Conservation (phyloP, 2,888 invertebrate species). For the Barypeithes pellucidus region DNA sequence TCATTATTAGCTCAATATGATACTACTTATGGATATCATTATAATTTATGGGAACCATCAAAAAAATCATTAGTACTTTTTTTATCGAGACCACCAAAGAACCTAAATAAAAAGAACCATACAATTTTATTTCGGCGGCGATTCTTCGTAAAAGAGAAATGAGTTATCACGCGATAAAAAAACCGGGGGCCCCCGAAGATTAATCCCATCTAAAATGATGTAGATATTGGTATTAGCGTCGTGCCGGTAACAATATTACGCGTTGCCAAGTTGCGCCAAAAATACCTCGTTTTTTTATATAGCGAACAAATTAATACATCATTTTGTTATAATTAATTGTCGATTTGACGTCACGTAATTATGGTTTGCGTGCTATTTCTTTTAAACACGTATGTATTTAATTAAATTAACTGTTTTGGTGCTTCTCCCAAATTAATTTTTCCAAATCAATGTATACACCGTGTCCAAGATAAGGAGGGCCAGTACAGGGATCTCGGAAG, state of each 20-base stretch:
- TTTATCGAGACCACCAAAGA: slow-evolving; percentile 20
- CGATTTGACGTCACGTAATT: too few relatives aligned
- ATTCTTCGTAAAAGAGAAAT: slow-evolving; percentile 4
- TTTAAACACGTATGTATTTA: too few relatives aligned
- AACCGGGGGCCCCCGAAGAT: not conserved
- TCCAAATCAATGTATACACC: too few relatives aligned
- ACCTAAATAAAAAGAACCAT: slow-evolving; percentile 13
- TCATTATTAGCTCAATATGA: not conserved
- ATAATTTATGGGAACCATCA: slow-evolving; percentile 20
- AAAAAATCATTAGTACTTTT: not conserved
- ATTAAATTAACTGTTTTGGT: too few relatives aligned
- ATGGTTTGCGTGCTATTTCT: too few relatives aligned
- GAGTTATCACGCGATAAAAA: slow-evolving; percentile 27
- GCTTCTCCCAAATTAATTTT: too few relatives aligned
- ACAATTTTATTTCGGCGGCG: slow-evolving; percentile 1
- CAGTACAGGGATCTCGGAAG: too few relatives aligned
- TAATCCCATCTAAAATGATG: slow-evolving; percentile 21
- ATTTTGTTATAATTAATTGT: too few relatives aligned
- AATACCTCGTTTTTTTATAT: too few relatives aligned
- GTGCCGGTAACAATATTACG: not conserved
- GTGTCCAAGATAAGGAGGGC: too few relatives aligned
- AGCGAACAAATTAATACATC: too few relatives aligned
- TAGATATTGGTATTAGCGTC: not conserved
- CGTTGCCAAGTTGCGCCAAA: not conserved
- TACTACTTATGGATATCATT: not conserved